Evolutionary conservation across 1,140 invertebrate genomes (phyloP), one percentile per base, ranked within the genome.

Genomic region (Ganaspis sp.): DNA sequence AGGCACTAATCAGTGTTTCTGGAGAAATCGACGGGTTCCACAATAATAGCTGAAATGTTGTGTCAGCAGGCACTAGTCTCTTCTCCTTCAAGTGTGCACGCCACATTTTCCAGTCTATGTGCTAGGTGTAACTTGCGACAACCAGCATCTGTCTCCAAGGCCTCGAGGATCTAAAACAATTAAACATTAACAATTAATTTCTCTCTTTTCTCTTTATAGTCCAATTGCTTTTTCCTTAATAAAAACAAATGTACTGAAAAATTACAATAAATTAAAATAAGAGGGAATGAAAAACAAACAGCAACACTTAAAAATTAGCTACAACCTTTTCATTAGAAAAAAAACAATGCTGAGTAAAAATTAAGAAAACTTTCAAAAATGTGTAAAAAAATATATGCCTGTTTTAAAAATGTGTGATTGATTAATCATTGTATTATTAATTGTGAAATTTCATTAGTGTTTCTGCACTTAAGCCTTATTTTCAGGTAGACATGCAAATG

Each of bases 101-200:
- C 96, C 83, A 98, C 96, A 90, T 96, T 97, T 89, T 97, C 96
- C 87, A 98, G 92, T 91, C 96, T 96, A 90, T 97, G 95, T 77
- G 96, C 95, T 90, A 98, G 93, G 90, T 97, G 95, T 92, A 96
- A 94, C 91, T 97, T 97, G 86, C 96, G 95, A 90, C 96, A 97
- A 85, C 94, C 93, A 5, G 94, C 92, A 89, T 97, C 96, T 81
- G 92, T 93, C 88, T 97, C 96, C 90, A 98, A 92, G 80, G 96
- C 95, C 92, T 96, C 94, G 84, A 97, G 90, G 80, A 96, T 95
- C 95, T 96, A 87, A 21, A 91, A 90, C 6, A 82, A 64, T 29
- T n/a, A 26, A 29, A 23, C 11, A 58, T 19, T 64, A 49, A 19
- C 37, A 64, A 73, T 49, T 21, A 76, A 69, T 73, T n/a, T n/a